These are phyloP conservation scores for Pocillopora verrucosa DNA, from an alignment of 64 coral and sea anemone genomes.

Conservation along the genomic window DNA sequence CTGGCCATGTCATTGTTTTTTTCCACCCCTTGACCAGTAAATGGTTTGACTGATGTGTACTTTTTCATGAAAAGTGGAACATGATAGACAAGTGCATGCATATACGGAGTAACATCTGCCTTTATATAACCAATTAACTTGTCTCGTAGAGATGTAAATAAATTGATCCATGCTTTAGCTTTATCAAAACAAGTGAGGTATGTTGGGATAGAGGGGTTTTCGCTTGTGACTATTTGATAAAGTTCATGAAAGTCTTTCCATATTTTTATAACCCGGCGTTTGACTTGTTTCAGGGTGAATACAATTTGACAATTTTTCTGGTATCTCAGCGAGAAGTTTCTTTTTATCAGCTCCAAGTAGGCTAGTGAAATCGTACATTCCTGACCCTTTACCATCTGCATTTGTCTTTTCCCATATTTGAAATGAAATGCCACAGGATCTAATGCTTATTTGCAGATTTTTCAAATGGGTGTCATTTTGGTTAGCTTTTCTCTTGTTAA, in stretches of 20 bases:
- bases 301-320: neutral
- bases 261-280: neutral
- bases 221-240: neutral
- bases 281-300: conserved; percentile 13
- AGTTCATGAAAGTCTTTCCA: conserved; percentile 30
- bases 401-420: conserved; percentile 46
- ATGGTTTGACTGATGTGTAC: too few species aligned
- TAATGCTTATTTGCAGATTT: neutral
- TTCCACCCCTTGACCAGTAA: neutral
- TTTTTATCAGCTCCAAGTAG: conserved; percentile 34
- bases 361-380: conserved; percentile 42
- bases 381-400: conserved; percentile 26
- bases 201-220: neutral
- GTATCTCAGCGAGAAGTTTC: conserved; percentile 16
- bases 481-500: neutral
- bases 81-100: too few species aligned
- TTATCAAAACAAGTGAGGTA: neutral
- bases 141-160: neutral
- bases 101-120: neutral
- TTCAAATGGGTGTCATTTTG: neutral
- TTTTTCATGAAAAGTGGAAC: too few species aligned
- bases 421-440: conserved; percentile 50
- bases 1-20: conserved; percentile 64
- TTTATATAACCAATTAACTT: neutral
- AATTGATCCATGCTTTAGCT: neutral